Evolutionary conservation across 1,140 invertebrate genomes (phyloP).

Genomic region (Bombus confusus): DNA sequence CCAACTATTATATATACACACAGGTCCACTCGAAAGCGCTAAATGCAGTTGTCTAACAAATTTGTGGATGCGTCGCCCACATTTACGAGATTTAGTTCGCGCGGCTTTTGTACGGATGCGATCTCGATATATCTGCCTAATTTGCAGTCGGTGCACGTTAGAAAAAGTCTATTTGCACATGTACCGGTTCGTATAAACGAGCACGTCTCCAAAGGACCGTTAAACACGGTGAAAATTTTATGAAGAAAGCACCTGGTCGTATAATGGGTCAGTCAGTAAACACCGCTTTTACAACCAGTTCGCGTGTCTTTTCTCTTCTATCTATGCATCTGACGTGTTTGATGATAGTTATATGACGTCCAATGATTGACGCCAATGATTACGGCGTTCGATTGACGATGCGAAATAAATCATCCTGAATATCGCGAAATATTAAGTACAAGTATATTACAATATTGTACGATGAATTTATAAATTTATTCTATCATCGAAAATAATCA

Average conservation of each 20-base stretch:
- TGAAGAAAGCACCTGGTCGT: constrained; percentile 35
- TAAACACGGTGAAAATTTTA: constrained; percentile 58
- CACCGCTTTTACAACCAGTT: constrained; percentile 31
- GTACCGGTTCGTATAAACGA: constrained; percentile 26
- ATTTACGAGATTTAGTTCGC: neutral
- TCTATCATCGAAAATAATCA: neutral
- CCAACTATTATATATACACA: constrained; percentile 47
- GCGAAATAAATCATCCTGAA: neutral
- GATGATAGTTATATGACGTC: constrained; percentile 13
- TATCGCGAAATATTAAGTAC: neutral
- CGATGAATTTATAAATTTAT: neutral
- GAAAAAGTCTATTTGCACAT: constrained; percentile 31
- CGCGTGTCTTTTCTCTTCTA: constrained; percentile 39
- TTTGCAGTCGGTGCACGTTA: constrained; percentile 30
- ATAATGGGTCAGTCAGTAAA: constrained; percentile 39
- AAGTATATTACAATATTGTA: neutral
- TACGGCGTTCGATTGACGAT: neutral
- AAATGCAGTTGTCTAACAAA: constrained; percentile 4
- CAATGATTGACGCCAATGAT: neutral
- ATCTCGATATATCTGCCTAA: neutral
- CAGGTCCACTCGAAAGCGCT: neutral
- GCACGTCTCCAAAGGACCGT: constrained; percentile 50
- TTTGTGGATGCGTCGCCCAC: neutral
- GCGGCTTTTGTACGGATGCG: neutral
- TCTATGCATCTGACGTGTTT: neutral